Evolutionary conservation across 2,797 vertebrate species (phyloP).

Genomic region (Myotis pilosus): DNA sequence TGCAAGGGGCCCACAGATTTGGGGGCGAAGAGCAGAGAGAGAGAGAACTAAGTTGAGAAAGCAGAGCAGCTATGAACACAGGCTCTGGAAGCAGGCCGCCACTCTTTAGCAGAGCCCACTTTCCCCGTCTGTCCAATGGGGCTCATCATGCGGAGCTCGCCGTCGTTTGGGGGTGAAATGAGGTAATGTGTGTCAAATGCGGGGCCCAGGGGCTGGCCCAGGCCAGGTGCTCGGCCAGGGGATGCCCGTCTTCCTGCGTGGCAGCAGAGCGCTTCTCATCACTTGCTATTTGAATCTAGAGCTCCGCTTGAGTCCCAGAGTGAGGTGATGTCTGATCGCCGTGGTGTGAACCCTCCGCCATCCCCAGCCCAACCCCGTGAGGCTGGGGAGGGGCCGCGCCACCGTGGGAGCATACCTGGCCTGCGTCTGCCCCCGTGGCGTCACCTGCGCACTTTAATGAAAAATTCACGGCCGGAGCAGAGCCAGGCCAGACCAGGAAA

Average conservation of each 20-base stretch:
- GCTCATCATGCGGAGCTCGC: neutral
- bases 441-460: conserved; percentile 76
- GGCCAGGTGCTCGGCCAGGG: neutral
- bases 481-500: conserved; percentile 77
- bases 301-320: neutral
- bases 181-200: neutral
- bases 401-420: conserved; percentile 54
- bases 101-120: neutral
- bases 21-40: neutral
- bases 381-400: neutral
- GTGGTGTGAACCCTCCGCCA: neutral
- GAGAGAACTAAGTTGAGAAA: neutral
- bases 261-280: rapidly evolving
- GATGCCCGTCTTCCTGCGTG: neutral
- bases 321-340: neutral
- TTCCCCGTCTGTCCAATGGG: neutral
- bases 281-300: neutral
- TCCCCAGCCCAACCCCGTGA: rapidly evolving
- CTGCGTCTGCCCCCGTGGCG: conserved; percentile 60
- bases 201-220: neutral
- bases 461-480: conserved; percentile 61
- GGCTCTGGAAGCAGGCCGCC: neutral
- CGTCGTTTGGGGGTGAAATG: neutral
- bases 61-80: rapidly evolving
- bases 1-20: neutral